Evolutionary conservation across 2,888 invertebrate species (phyloP).

Genomic region (Eurytoma adleriae): DNA sequence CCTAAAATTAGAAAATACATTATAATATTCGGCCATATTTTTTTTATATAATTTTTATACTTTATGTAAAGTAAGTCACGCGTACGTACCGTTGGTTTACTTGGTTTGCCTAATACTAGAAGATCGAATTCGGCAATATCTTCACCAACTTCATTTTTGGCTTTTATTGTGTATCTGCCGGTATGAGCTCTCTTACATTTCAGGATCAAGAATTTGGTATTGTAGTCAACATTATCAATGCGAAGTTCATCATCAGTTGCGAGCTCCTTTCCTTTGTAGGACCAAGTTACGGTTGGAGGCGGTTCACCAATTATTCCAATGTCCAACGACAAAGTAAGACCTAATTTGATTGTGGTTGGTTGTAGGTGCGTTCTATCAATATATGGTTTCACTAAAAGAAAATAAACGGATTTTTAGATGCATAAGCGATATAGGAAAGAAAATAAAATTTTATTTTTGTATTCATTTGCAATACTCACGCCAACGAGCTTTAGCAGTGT

Average conservation of each 20-base stretch:
- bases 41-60: not conserved
- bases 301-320: conserved; percentile 96
- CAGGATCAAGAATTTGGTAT: conserved; percentile 92
- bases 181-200: conserved; percentile 88
- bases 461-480: conserved; percentile 80
- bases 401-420: not conserved
- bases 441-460: not conserved
- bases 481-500: conserved; percentile 92
- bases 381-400: conserved; percentile 89
- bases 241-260: conserved; percentile 81
- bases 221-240: conserved; percentile 91
- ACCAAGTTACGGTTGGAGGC: conserved; percentile 94
- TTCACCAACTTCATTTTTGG: conserved; percentile 94
- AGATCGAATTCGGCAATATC: conserved; percentile 95
- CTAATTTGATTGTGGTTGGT: conserved; percentile 90
- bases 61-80: not conserved
- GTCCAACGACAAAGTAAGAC: conserved; percentile 91
- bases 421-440: not conserved
- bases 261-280: conserved; percentile 84
- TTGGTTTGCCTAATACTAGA: conserved; percentile 88
- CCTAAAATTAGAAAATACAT: conserved; percentile 73
- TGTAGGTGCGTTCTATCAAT: conserved; percentile 95
- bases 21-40: not conserved
- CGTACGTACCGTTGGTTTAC: conserved; percentile 80
- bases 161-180: conserved; percentile 92